Conservation (phyloP, 2,113 vertebrate species). For the Paracyprichromis sp. region DNA sequence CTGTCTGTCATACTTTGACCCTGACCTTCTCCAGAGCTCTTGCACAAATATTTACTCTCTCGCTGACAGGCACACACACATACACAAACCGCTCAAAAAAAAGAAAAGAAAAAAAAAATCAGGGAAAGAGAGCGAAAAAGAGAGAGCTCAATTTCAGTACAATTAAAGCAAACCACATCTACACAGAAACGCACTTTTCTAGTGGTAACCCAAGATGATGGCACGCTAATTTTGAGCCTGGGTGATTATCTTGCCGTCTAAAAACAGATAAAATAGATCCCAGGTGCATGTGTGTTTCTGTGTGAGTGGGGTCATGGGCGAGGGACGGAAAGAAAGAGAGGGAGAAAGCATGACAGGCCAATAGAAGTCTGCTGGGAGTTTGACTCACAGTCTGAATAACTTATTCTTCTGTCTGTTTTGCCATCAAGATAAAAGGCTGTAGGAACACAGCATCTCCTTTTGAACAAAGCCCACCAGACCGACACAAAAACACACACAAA, state of each 20-base stretch:
- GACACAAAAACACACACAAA: neutral
- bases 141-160: constrained; percentile 39
- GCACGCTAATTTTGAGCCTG: constrained; percentile 55
- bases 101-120: neutral
- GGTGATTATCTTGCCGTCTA: constrained; percentile 55
- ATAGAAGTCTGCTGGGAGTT: constrained; percentile 47
- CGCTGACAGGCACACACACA: constrained; percentile 39
- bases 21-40: constrained; percentile 68
- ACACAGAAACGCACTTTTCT: constrained; percentile 15
- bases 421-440: constrained; percentile 19
- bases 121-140: neutral
- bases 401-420: constrained; percentile 31
- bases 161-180: constrained; percentile 47
- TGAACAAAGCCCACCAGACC: neutral
- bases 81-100: neutral
- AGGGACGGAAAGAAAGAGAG: constrained; percentile 10
- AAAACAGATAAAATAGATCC: constrained; percentile 66
- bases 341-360: constrained; percentile 34
- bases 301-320: constrained; percentile 28
- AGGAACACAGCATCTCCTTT: neutral
- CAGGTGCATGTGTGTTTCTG: constrained; percentile 61
- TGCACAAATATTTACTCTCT: constrained; percentile 71
- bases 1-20: constrained; percentile 70
- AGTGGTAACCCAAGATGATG: constrained; percentile 57
- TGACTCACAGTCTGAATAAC: constrained; percentile 43